These are phyloP conservation scores for Lamellibrachia luymesi DNA, from an alignment of 1,140 invertebrate species.

Conservation along the genomic window DNA sequence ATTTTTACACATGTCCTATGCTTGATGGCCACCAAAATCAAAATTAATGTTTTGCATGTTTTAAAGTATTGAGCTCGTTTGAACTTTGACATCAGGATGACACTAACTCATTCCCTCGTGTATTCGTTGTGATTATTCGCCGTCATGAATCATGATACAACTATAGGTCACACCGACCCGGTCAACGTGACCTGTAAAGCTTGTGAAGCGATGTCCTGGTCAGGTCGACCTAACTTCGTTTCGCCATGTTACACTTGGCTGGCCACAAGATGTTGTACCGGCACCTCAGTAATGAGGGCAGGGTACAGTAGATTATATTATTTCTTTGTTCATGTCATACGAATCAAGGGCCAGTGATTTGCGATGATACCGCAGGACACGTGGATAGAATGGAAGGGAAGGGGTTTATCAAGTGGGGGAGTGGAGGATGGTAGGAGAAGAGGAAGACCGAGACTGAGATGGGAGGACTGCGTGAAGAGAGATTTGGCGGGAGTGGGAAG, in stretches of 20 bases:
- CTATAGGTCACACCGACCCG: neutral
- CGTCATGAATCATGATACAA: neutral
- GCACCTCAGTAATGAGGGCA: no score
- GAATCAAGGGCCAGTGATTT: no score
- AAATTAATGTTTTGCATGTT: neutral
- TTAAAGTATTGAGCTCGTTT: neutral
- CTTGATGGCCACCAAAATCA: neutral
- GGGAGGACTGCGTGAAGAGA: no score
- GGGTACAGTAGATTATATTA: no score
- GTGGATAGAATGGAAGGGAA: no score
- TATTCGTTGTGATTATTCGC: neutral
- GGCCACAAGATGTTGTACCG: neutral
- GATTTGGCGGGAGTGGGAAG: no score
- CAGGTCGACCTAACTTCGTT: neutral
- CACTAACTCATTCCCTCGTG: neutral
- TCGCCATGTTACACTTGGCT: neutral
- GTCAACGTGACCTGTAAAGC: neutral
- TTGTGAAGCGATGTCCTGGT: neutral
- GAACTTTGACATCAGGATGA: neutral
- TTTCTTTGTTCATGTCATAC: no score
- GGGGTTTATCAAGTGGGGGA: no score
- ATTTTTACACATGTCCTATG: neutral
- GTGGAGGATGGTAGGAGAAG: no score
- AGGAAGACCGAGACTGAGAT: no score
- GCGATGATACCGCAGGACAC: no score